Percentiles rank a stretch among this genome's conserved stretches.
Evolutionary conservation across 2,888 invertebrate genomes (phyloP).

Genomic region (Ischnura elegans): DNA sequence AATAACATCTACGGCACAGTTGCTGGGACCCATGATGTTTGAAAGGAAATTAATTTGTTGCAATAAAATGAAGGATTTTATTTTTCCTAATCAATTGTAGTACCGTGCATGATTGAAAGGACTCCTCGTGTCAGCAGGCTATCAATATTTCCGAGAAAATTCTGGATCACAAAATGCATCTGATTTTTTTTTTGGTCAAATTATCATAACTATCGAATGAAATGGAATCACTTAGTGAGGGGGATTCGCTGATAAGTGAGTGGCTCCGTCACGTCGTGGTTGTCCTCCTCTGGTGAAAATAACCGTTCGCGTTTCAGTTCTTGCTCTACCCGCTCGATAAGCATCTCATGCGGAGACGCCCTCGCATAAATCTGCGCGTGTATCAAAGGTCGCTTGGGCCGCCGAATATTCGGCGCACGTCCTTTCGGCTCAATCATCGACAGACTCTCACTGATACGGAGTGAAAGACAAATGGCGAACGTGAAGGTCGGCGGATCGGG

Average conservation of each 20-base stretch:
- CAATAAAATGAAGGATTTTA: no score
- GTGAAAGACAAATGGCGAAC: neutral
- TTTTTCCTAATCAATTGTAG: no score
- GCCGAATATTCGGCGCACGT: neutral
- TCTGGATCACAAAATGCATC: no score
- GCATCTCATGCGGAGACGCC: neutral
- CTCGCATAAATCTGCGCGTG: neutral
- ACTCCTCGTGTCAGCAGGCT: no score
- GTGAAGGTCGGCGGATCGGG: neutral
- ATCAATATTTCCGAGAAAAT: no score
- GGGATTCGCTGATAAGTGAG: neutral
- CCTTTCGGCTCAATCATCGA: neutral
- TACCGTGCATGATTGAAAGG: no score
- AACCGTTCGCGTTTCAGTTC: neutral
- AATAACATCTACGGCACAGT: no score
- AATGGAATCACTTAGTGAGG: neutral
- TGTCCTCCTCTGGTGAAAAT: neutral
- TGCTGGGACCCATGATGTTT: no score
- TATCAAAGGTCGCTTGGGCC: neutral
- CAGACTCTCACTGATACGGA: neutral
- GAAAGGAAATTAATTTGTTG: no score
- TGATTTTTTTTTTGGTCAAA: no score
- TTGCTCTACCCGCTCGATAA: neutral
- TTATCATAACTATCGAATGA: no score
- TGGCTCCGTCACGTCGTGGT: neutral